Evolutionary conservation across 2,888 invertebrate genomes (phyloP), one percentile per base, ranked within the genome.

Genomic region (Drosophila greeni): DNA sequence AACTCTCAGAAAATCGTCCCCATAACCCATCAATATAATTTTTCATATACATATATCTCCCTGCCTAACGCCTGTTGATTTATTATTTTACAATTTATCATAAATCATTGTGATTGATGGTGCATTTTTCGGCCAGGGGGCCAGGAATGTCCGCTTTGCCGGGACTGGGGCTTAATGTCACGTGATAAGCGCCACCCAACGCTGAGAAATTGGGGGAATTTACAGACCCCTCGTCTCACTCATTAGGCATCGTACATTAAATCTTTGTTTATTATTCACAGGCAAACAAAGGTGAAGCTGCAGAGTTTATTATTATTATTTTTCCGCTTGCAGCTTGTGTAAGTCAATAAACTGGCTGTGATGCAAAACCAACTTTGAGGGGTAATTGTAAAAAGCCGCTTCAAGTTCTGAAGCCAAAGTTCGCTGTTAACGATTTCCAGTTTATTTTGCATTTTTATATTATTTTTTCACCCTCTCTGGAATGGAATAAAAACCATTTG

Each of bases 61-160:
- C 45, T 24, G 59, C 20, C 45, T 18, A 39, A 24, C 48, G 55
- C 61, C 40, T 70, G 64, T 61, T 75, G 75, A 57, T 66, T 65
- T 51, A 66, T 43, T 51, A 53, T 52, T 68, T 39, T 40, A 58
- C 62, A 64, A 52, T 73, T 70, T 64, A 66, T 60, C 66, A 82
- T 76, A 76, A 82, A 74, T 82, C 76, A 79, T 39, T 56, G 47
- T 80, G 79, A 84, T 80, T 82, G 82, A 80, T 80, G 68, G 67
- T 34, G 40, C 37, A 45, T 53, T 61, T 57, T 58, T 18, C 18
- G 36, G 43, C 33, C n/a, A 16, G 49, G 24, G 39, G 36, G 42
- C 26, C 33, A 3, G 29, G 14, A 56, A 56, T 53, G 55, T 29
- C 39, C 54, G 29, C 39, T 31, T 56, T 31, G 54, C 36, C 16